A percentile compares a stretch with the other conserved stretches of the same genome.
Conservation (phyloP, 2,888 invertebrate species). For the Amiota communis region DNA sequence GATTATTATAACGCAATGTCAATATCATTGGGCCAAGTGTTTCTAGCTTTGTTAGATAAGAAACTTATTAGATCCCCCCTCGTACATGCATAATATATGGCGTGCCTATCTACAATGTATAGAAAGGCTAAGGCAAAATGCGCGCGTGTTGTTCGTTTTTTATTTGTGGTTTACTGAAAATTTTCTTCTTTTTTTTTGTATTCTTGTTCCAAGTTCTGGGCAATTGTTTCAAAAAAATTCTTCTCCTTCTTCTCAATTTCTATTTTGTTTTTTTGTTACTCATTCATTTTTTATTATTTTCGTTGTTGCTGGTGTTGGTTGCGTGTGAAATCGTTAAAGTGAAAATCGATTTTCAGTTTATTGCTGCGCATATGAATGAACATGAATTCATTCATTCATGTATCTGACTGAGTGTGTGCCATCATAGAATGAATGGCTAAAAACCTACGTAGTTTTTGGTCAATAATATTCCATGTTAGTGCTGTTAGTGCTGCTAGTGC, state of each 20-base stretch:
- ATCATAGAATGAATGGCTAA: no score
- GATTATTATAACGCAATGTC: no score
- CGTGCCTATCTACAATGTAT: no score
- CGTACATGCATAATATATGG: no score
- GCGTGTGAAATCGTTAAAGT: slow-evolving; percentile 64
- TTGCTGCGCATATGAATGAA: slow-evolving; percentile 2
- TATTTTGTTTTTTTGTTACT: not conserved
- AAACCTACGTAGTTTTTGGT: no score
- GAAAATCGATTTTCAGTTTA: slow-evolving; percentile 66
- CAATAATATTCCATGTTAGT: no score
- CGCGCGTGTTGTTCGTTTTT: not conserved
- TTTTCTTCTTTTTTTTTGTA: not conserved
- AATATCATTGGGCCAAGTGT: no score
- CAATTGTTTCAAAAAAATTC: slow-evolving; percentile 1
- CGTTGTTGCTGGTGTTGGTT: slow-evolving; percentile 12
- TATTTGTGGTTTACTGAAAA: not conserved
- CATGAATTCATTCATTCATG: not conserved
- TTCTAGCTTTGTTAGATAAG: no score
- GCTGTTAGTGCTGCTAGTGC: not conserved
- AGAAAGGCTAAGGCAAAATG: not conserved
- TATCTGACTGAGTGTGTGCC: not conserved
- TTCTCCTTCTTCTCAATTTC: not conserved
- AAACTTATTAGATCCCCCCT: no score
- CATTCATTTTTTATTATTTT: not conserved
- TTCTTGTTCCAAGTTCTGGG: not conserved